A percentile compares a stretch with the other conserved stretches of the same genome.
phyloP scores from a whole-genome alignment of 2,888 invertebrate species.

The Leucoma salicis region DNA sequence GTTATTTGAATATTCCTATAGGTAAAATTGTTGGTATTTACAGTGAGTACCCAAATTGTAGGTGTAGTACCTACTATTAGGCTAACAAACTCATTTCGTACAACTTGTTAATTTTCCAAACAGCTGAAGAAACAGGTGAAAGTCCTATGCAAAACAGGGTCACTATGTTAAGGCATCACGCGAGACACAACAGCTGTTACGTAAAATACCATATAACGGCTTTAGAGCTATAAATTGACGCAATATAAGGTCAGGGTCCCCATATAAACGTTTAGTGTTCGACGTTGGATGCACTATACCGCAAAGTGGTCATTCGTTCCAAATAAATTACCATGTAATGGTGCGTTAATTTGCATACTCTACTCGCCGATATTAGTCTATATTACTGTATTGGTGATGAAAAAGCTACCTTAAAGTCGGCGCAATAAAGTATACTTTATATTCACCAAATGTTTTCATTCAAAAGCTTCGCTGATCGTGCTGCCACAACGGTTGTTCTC shows the following conservation, averaged over 20 bases:
- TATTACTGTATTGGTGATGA: conserved; percentile 36
- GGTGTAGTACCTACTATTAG: conserved; percentile 15
- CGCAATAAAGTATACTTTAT: conserved; percentile 40
- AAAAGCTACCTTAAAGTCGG: conserved; percentile 49
- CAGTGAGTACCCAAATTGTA: no score
- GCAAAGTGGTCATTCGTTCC: conserved; percentile 79
- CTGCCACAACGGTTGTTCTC: conserved; percentile 50
- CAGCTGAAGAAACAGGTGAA: conserved; percentile 58
- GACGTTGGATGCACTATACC: conserved; percentile 73
- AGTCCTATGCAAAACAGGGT: conserved; percentile 65
- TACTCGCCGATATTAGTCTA: conserved; percentile 46
- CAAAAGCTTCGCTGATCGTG: conserved; percentile 63
- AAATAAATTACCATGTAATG: conserved; percentile 83
- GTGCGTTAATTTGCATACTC: conserved; percentile 80
- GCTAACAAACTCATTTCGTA: conserved; percentile 33
- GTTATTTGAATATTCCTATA: no score
- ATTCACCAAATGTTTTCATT: conserved; percentile 54
- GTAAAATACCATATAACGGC: conserved; percentile 73
- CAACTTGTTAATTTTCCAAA: conserved; percentile 36
- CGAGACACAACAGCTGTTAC: conserved; percentile 71
- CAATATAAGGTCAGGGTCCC: conserved; percentile 81
- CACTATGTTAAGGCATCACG: conserved; percentile 59
- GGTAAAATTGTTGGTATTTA: no score
- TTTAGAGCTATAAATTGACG: conserved; percentile 76
- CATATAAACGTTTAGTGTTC: conserved; percentile 75